Conservation (phyloP, 1,140 invertebrate species). For the Pseudoatta argentina region DNA sequence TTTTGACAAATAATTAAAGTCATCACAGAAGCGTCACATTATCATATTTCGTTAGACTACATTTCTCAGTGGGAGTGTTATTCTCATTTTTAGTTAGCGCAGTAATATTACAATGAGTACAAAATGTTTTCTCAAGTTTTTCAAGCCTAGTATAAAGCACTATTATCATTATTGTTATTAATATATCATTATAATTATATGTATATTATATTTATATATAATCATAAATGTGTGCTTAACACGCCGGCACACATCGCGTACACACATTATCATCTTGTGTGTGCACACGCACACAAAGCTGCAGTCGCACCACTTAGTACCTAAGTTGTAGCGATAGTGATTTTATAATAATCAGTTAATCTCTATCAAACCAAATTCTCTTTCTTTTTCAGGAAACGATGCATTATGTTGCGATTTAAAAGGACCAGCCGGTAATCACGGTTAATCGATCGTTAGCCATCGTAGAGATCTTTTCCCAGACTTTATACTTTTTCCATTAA, state of each 20-base stretch:
- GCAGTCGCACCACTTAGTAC: conserved; percentile 72
- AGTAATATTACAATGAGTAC: conserved; percentile 85
- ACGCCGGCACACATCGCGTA: conserved; percentile 69
- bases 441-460: conserved; percentile 53
- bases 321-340: conserved; percentile 74
- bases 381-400: conserved; percentile 34
- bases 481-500: neutral
- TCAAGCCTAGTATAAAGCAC: conserved; percentile 86
- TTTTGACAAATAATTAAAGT: conserved; percentile 83
- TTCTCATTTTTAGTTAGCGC: conserved; percentile 79
- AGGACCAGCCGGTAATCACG: conserved; percentile 36
- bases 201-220: conserved; percentile 75
- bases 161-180: conserved; percentile 78
- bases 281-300: conserved; percentile 65
- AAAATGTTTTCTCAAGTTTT: conserved; percentile 83
- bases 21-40: conserved; percentile 86
- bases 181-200: conserved; percentile 70
- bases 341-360: conserved; percentile 69
- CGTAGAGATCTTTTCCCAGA: neutral
- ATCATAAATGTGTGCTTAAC: conserved; percentile 71
- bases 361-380: conserved; percentile 46
- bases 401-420: conserved; percentile 30
- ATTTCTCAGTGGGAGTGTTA: conserved; percentile 78
- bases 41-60: conserved; percentile 83
- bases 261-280: conserved; percentile 63